Percentiles rank a stretch among this genome's conserved stretches.
Conservation (phyloP, 2,113 vertebrate species). For the Scomber colias region DNA sequence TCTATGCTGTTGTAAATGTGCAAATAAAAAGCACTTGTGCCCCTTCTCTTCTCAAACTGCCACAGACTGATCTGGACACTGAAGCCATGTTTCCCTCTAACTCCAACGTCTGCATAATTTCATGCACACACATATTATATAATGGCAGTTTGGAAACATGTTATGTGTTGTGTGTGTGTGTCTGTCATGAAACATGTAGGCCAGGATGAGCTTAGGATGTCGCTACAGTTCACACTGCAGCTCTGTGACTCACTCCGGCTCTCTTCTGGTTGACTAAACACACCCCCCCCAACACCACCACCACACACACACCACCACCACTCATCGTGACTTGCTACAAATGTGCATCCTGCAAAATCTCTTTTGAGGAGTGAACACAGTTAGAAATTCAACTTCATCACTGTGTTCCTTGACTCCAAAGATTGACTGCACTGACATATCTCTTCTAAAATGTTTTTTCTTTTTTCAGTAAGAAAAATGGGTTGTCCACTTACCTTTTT, state of each 20-base stretch:
- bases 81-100: conserved; percentile 10
- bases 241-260: conserved; percentile 65
- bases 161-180: conserved; percentile 21
- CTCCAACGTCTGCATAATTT: neutral
- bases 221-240: conserved; percentile 65
- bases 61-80: no score
- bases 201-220: conserved; percentile 65
- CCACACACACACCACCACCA: no score
- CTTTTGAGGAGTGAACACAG: conserved; percentile 2
- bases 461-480: conserved; percentile 16
- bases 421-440: neutral
- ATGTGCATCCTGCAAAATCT: conserved; percentile 32
- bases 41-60: neutral
- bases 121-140: conserved; percentile 29
- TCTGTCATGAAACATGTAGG: conserved; percentile 68
- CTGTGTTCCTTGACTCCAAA: neutral
- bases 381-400: no score
- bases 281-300: neutral
- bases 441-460: neutral
- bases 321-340: conserved; percentile 61
- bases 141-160: conserved; percentile 37
- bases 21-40: no score
- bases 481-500: conserved; percentile 2
- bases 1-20: no score
- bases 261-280: conserved; percentile 62